Base-by-base conservation (phyloP, 2,797 vertebrate species). In the Sebastes dallii region DNA sequence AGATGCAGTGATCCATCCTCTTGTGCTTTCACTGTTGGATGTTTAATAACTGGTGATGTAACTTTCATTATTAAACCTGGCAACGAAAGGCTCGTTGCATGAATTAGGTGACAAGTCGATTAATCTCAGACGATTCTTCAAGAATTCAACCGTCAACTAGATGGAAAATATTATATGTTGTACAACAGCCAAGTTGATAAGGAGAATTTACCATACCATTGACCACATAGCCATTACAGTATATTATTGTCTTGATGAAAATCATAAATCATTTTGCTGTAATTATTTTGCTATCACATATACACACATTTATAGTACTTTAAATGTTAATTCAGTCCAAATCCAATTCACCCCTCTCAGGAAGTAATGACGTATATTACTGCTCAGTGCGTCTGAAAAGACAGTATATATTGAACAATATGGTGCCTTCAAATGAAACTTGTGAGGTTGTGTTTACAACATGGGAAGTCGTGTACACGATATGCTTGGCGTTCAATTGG, bases 1-100 rank as follows among this genome's bases (percentile, higher is more conserved):
- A 25, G 46, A 75, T 68, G 76, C 13, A 22, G 64, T 60, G 64
- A 84, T 66, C 25, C 12, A 42, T 67, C 42, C 34, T 54, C 8
- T 56, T 27, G 9, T 72, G 42, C n/a, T 75, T 27, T 52, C 24
- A 32, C 50, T 78, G 25, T 50, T 65, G 34, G 34, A 66, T 5
- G 5, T 71, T 73, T 74, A 73, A 62, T 69, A 60, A 59, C 58
- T 34, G 58, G 12, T 27, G 25, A 75, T 50, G 20, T 66, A 78
- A 66, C n/a, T 64, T 29, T 24, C 1, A 58, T 80, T 66, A 36
- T 52, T 60, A 32, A 68, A 55, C 39, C 8, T 46, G 11, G 18
- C 46, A 50, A 18, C 18, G 24, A 62, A 39, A 55, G n/a, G 14
- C 60, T 66, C 24, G 3, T 24, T 30, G 36, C 32, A 55, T 69